Conservation (phyloP, 1,140 invertebrate species). For the Polyergus mexicanus region DNA sequence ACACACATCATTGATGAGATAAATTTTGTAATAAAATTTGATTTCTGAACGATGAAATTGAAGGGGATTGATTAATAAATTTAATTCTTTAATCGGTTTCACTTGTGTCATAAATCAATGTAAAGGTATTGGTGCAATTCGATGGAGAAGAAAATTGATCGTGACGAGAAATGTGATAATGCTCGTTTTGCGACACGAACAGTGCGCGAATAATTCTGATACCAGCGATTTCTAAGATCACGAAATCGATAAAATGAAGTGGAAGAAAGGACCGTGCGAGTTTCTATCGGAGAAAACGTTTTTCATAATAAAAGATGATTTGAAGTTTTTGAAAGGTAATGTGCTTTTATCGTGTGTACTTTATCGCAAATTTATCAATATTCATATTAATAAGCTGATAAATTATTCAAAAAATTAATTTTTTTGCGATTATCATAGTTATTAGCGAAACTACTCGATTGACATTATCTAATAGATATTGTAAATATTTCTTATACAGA, state of each 20-base stretch:
- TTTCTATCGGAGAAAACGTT: constrained; percentile 81
- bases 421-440: neutral
- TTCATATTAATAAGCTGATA: neutral
- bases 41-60: neutral
- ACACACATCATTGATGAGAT: neutral
- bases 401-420: neutral
- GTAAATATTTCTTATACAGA: neutral
- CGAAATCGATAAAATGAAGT: constrained; percentile 74
- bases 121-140: neutral
- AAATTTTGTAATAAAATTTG: neutral
- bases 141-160: neutral
- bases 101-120: neutral
- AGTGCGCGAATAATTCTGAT: neutral
- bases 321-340: constrained; percentile 74
- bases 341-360: neutral
- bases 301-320: constrained; percentile 78
- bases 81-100: neutral
- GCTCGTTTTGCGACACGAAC: neutral
- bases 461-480: too few relatives aligned
- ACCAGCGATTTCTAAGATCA: neutral
- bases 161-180: constrained; percentile 3
- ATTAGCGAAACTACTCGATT: neutral
- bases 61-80: neutral
- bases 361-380: neutral
- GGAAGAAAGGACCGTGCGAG: constrained; percentile 74